phyloP scores from a whole-genome alignment of 2,113 vertebrate species.

The Bos indicus region DNA sequence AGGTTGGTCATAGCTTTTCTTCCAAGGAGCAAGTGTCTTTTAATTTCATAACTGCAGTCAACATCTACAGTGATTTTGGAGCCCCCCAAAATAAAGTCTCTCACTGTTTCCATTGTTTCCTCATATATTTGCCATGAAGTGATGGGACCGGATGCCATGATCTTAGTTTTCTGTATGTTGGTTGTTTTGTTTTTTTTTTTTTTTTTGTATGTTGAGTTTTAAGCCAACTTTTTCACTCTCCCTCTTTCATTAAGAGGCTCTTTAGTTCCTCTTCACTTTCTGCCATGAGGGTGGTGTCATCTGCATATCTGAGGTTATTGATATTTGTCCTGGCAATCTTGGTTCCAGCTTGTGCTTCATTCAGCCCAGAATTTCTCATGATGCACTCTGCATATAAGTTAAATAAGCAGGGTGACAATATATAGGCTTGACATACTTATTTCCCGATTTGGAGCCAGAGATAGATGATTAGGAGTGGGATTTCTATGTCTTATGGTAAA shows the following conservation, averaged over 20 bases:
- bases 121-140: neutral
- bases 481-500: constrained; percentile 19
- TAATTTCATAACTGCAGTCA: neutral
- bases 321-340: neutral
- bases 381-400: neutral
- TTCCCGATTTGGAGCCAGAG: neutral
- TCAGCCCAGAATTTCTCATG: neutral
- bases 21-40: neutral
- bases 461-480: constrained; percentile 6
- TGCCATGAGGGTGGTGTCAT: neutral
- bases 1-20: neutral
- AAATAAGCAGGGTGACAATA: neutral
- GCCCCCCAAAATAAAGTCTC: neutral
- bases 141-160: neutral
- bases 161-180: neutral
- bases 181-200: neutral
- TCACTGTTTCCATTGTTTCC: neutral
- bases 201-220: neutral
- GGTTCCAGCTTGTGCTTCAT: neutral
- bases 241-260: neutral
- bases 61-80: neutral
- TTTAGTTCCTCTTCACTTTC: neutral
- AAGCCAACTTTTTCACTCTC: neutral
- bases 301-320: neutral
- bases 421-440: accelerated